These are phyloP conservation scores for Micromys minutus DNA, from an alignment of 2,113 vertebrate species.

Conservation along the genomic window DNA sequence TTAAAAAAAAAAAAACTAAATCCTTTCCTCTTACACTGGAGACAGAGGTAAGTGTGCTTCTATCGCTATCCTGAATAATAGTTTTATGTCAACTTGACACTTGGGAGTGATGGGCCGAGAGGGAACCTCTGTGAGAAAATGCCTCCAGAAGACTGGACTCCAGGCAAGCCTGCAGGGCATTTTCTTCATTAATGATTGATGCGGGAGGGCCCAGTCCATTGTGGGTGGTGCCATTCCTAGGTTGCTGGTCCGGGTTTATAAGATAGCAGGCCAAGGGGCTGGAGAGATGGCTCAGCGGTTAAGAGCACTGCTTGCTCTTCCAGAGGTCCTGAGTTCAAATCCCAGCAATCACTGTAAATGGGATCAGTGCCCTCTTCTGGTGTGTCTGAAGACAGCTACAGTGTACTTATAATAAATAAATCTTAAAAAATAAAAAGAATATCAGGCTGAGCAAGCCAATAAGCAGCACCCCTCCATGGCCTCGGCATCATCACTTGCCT, in stretches of 20 bases:
- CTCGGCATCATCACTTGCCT: neutral
- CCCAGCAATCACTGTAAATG: too few species aligned
- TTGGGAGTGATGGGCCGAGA: neutral
- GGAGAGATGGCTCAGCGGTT: too few species aligned
- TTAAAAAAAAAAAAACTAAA: neutral
- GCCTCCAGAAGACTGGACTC: neutral
- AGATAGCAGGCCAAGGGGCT: neutral
- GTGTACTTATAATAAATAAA: too few species aligned
- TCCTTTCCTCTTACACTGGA: neutral
- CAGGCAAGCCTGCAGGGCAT: too few species aligned
- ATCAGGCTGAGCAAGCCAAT: neutral
- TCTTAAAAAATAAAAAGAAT: too few species aligned
- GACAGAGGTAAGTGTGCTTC: neutral
- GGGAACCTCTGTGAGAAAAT: neutral
- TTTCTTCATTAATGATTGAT: neutral
- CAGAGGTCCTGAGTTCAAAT: too few species aligned
- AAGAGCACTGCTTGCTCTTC: too few species aligned
- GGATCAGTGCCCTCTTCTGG: too few species aligned
- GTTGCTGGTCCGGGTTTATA: neutral
- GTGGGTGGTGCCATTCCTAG: neutral
- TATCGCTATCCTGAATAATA: neutral
- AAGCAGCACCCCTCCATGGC: neutral
- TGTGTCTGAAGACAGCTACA: too few species aligned
- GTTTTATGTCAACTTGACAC: neutral
- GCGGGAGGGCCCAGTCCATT: neutral